These are phyloP conservation scores for Xestia xanthographa DNA, from an alignment of 2,888 invertebrate genomes.

Conservation along the genomic window DNA sequence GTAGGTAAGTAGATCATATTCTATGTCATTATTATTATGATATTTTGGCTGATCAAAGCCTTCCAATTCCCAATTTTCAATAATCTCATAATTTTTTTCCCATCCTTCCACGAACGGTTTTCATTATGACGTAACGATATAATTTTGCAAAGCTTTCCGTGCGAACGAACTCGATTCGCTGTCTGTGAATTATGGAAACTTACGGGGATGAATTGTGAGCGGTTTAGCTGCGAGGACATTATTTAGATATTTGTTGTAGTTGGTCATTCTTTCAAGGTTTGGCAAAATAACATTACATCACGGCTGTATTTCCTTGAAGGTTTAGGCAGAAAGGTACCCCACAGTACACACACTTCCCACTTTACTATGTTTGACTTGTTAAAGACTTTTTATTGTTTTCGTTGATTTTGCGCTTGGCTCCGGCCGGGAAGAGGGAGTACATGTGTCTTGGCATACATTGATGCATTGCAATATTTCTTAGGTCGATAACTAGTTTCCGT, in stretches of 20 bases:
- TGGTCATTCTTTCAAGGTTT: neutral
- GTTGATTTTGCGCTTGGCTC: neutral
- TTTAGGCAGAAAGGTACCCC: neutral
- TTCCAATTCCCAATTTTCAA: constrained; percentile 74
- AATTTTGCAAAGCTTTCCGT: constrained; percentile 75
- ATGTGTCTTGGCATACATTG: neutral
- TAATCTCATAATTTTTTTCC: constrained; percentile 70
- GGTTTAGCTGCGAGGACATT: neutral
- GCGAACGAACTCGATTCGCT: constrained; percentile 64
- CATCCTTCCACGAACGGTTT: constrained; percentile 71
- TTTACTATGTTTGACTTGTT: neutral
- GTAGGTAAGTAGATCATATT: constrained; percentile 52
- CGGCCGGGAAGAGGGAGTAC: neutral
- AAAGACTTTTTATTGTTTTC: neutral
- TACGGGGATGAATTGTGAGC: neutral
- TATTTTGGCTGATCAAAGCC: constrained; percentile 66
- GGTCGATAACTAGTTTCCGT: neutral
- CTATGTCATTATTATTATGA: constrained; percentile 48
- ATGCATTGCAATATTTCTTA: neutral
- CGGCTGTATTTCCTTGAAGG: neutral
- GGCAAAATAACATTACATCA: neutral
- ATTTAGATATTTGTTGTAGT: neutral
- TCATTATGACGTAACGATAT: constrained; percentile 71
- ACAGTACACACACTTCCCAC: neutral
- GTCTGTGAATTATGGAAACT: constrained; percentile 46